Conservation (phyloP, 2,113 vertebrate species). For the Illadopsis cleaveri region DNA sequence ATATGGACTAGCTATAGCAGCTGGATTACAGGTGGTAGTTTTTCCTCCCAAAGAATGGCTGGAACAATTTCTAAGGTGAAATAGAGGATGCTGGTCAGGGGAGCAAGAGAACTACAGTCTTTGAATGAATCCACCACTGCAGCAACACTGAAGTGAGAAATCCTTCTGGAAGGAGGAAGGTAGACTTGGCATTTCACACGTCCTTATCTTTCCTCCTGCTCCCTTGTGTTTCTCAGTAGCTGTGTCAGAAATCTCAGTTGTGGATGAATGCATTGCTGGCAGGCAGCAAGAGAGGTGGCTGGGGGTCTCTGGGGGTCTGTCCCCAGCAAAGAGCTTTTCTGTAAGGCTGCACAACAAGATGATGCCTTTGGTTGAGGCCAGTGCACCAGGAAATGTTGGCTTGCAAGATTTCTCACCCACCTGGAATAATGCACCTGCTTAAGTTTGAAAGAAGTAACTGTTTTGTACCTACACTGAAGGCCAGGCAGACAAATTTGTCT, state of each 20-base stretch:
- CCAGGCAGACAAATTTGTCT: background rate
- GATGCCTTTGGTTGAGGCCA: background rate
- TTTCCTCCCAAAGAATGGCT: background rate
- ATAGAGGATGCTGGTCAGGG: background rate
- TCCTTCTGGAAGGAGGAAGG: background rate
- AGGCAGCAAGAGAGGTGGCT: background rate
- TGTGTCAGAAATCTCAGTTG: background rate
- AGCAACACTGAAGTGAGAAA: background rate
- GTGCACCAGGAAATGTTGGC: background rate
- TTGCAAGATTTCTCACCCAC: background rate
- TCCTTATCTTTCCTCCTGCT: background rate
- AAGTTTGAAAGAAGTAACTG: background rate
- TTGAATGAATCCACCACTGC: background rate
- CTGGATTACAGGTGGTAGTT: background rate
- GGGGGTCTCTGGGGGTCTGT: background rate
- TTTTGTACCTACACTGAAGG: background rate
- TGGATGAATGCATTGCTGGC: background rate
- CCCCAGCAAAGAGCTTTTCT: background rate
- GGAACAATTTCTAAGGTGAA: background rate
- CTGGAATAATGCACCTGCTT: background rate
- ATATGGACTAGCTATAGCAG: background rate
- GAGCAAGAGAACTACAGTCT: background rate
- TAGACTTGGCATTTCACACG: background rate
- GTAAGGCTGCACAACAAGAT: background rate
- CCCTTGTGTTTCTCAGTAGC: background rate